Evolutionary conservation across 1,140 invertebrate species (phyloP), one percentile per base, ranked within the genome.

Genomic region (Nylanderia fulva): DNA sequence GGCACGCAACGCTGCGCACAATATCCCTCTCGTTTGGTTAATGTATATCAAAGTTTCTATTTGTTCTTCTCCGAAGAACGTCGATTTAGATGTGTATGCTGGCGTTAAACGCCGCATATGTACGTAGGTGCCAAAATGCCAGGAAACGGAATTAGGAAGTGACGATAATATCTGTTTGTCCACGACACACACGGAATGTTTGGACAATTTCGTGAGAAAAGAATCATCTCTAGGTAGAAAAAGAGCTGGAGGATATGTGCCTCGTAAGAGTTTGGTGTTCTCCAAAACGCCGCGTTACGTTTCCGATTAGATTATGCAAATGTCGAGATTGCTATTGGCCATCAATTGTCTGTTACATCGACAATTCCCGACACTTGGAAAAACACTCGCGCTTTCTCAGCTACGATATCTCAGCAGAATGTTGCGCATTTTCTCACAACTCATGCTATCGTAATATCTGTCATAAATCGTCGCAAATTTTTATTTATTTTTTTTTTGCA

Each of bases 11-110:
- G 24, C 36, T 80, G 48, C 77, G 36, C 24, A 42, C 64, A 45
- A 71, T 82, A 58, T 72, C 13, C 36, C 9, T 29, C 15, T 68
- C 61, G 21, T 21, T 24, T 13, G 36, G 36, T 13, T 60, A 82
- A 82, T 72, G 11, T 80, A 45, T 80, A 82, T 82, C 52, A 39
- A 52, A 82, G 77, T 82, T 82, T 82, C 77, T 82, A 82, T 82
- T 82, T 72, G 24, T 71, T 71, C 45, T 48, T 48, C 45, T 18
- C 36, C 18, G 0, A 71, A 29, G 24, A 45, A 56, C 36, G 24
- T 72, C 15, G 36, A 80, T 56, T 3, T 52, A 29, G 36, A 64
- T 36, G 42, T 48, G 61, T 66, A n/a, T n/a, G n/a, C n/a, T 48
- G 4, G 33, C 71, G 36, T 61, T 36, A 61, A 58, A 39, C 29